These are phyloP conservation scores for Heliconius nattereri DNA, from an alignment of 1,140 invertebrate species.

Conservation along the genomic window DNA sequence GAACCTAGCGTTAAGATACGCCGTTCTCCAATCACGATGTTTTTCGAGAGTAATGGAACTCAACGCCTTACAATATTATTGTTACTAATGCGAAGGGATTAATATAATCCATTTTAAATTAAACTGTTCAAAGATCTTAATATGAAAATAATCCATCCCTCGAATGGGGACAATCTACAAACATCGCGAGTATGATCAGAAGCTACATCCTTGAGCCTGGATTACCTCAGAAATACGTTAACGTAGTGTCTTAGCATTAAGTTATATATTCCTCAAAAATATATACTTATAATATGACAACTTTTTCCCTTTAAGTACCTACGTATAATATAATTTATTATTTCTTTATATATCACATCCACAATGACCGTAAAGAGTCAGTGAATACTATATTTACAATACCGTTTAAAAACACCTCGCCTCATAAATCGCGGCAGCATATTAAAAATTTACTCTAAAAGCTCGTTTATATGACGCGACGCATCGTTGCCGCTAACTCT, in stretches of 20 bases:
- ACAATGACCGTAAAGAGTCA: conserved; percentile 36
- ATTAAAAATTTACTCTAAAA: conserved; percentile 36
- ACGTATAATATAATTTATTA: background rate
- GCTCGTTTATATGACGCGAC: conserved; percentile 23
- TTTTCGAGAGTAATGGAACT: no score
- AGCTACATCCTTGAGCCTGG: no score
- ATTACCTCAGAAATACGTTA: no score
- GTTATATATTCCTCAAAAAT: background rate
- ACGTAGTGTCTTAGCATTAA: no score
- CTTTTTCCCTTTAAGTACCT: background rate
- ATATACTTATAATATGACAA: background rate
- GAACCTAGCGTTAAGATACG: background rate
- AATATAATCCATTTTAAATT: no score
- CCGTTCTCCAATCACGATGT: background rate
- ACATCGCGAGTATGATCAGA: no score
- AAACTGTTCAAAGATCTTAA: no score
- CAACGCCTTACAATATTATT: no score
- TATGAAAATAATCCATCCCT: no score
- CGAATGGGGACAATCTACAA: no score
- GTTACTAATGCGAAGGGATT: no score
- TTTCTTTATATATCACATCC: conserved; percentile 30
- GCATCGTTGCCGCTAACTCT: background rate
- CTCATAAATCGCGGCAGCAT: conserved; percentile 29
- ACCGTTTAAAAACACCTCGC: conserved; percentile 36
- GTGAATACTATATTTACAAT: conserved; percentile 29